phyloP scores from a whole-genome alignment of 2,888 invertebrate genomes.

The Ceriagrion tenellum region DNA sequence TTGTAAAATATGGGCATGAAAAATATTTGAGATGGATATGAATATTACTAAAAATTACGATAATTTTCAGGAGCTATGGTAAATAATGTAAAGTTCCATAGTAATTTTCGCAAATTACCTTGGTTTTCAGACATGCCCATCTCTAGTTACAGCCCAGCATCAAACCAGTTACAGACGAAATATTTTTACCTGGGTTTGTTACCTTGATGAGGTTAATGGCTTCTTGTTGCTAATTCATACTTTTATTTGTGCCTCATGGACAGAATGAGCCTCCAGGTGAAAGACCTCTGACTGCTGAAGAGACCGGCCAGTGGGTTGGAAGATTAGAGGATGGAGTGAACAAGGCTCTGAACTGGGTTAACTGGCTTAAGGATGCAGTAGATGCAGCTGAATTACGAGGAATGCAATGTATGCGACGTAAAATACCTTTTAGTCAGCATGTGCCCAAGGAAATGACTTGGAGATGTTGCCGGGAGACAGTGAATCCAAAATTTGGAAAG shows the following conservation, averaged over 20 bases:
- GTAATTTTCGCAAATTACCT: too few relatives aligned
- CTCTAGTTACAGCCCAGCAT: too few relatives aligned
- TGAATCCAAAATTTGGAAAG: neutral
- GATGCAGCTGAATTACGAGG: neutral
- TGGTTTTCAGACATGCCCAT: too few relatives aligned
- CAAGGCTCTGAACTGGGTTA: neutral
- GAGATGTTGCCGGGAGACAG: neutral
- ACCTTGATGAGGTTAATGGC: neutral
- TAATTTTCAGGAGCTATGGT: too few relatives aligned
- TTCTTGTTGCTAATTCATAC: neutral
- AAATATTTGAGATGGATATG: too few relatives aligned
- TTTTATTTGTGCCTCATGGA: neutral
- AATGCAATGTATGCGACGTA: conserved; percentile 2
- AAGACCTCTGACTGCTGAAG: neutral
- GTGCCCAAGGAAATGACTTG: neutral
- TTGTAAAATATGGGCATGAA: too few relatives aligned
- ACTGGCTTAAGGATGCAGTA: conserved; percentile 6
- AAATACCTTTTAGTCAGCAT: conserved; percentile 3
- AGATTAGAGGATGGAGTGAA: neutral
- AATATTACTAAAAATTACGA: too few relatives aligned
- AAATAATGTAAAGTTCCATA: too few relatives aligned
- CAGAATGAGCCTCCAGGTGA: neutral
- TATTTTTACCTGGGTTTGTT: too few relatives aligned
- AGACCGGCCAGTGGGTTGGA: neutral
- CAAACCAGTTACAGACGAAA: too few relatives aligned